Evolutionary conservation across 2,888 invertebrate genomes (phyloP), one percentile per base, ranked within the genome.

Genomic region (Amphipoea lucens): DNA sequence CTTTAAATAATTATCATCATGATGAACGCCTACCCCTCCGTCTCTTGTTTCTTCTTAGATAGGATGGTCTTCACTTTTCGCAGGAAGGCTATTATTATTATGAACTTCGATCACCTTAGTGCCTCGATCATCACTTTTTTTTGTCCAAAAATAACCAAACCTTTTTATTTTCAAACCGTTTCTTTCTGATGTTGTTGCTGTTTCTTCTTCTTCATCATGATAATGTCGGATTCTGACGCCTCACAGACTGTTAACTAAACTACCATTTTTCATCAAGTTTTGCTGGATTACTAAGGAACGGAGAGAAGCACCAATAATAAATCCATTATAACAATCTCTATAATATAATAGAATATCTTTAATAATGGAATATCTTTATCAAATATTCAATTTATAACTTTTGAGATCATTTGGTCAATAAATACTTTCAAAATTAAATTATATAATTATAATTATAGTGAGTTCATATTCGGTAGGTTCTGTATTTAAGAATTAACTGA

Each of bases 1-100:
- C n/a, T 40, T 74, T n/a, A 12, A 51, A 63, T 45, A 76, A 76
- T 20, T 66, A 12, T 76, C 7, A 77, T 5, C 57, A 12, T 29
- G 23, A 2, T 0, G 11, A 45, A 54, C 17, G 11, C 54, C 29
- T 1, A 40, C 40, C 2, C 14, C 40, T 60, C 12, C n/a, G 7
- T 23, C 9, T 60, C 48, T 76, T 76, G 7, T 40, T 11, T 51
- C 4, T 12, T n/a, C 17, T 76, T 57, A 2, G 20, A 42, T 9
- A 48, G 14, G 4, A 5, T 75, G 23, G 23, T 54, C 29, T 42
- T 23, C 20, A 29, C 14, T 42, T 51, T 51, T 51, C 14, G 7
- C 20, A 51, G 2, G 12, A 23, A 36, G 51, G 4, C 36, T 20
- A 51, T 69, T 36, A 23, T 36, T 51, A 36, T 7, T 4, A 23